phyloP scores from a whole-genome alignment of 2,113 vertebrate species.

The Salminus brasiliensis region DNA sequence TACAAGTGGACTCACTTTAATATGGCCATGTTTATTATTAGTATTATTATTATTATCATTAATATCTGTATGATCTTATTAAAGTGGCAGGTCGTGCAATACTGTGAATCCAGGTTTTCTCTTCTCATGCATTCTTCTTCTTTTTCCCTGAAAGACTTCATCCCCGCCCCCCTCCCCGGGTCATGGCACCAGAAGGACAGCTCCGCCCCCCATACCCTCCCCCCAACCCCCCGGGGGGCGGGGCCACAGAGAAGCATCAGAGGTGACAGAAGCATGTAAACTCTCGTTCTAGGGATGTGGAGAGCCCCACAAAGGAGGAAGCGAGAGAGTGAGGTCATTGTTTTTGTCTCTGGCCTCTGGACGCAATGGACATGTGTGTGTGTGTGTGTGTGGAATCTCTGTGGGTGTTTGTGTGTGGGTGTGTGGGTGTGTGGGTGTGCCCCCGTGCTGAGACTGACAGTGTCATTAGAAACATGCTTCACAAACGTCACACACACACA shows the following conservation, averaged over 20 bases:
- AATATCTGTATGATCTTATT: no score
- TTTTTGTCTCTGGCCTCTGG: slow-evolving; percentile 6
- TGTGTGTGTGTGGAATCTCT: slow-evolving; percentile 36
- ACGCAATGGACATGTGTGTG: background rate
- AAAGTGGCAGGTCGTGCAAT: slow-evolving; percentile 6
- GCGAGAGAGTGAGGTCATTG: slow-evolving; percentile 42
- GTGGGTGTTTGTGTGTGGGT: slow-evolving; percentile 27
- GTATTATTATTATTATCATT: no score
- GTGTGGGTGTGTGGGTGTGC: slow-evolving; percentile 39
- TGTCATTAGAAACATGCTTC: background rate
- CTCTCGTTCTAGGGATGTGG: slow-evolving; percentile 4
- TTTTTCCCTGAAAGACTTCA: background rate
- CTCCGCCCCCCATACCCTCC: background rate
- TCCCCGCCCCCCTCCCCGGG: background rate
- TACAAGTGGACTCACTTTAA: slow-evolving; percentile 13
- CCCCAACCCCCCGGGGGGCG: no score
- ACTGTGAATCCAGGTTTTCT: slow-evolving; percentile 21
- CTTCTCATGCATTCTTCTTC: slow-evolving; percentile 18
- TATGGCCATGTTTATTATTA: background rate
- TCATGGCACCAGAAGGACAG: slow-evolving; percentile 43
- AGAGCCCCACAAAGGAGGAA: slow-evolving; percentile 34
- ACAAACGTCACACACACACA: slow-evolving; percentile 9
- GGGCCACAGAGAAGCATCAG: slow-evolving; percentile 17
- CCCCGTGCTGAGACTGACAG: slow-evolving; percentile 40
- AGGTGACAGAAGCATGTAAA: slow-evolving; percentile 19